These are phyloP conservation scores for Sturnus vulgaris DNA, from an alignment of 2,113 vertebrate genomes.

Conservation along the genomic window DNA sequence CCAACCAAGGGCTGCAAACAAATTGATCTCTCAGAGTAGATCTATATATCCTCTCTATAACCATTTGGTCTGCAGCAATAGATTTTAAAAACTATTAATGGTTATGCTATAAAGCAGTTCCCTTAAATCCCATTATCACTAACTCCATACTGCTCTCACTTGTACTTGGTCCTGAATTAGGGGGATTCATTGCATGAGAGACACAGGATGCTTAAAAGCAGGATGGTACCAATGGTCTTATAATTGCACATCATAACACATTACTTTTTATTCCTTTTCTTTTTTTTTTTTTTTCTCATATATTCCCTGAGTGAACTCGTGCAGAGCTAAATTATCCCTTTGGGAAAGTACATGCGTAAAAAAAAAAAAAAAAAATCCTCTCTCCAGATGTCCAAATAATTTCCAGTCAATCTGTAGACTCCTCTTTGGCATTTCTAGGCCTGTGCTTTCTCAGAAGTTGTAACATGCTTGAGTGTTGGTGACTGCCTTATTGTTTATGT, in stretches of 20 bases:
- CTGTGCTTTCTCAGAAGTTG: slow-evolving; percentile 40
- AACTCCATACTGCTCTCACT: neutral
- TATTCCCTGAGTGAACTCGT: neutral
- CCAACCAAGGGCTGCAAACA: neutral
- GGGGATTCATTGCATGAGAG: neutral
- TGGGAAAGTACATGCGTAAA: neutral
- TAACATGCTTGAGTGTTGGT: slow-evolving; percentile 17
- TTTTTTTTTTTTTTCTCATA: neutral
- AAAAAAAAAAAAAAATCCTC: neutral
- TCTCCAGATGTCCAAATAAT: slow-evolving; percentile 28
- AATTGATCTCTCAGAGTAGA: neutral
- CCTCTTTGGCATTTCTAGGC: neutral
- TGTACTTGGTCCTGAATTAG: neutral
- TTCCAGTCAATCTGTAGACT: neutral
- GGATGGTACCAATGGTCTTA: neutral
- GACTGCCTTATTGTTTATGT: slow-evolving; percentile 39
- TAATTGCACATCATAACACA: neutral
- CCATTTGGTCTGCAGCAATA: neutral
- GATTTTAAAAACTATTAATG: neutral
- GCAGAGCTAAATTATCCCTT: neutral
- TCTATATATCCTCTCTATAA: neutral
- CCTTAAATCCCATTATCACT: neutral
- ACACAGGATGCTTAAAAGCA: neutral
- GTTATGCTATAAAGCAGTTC: neutral
- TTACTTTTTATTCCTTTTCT: neutral